A percentile compares a stretch with the other conserved stretches of the same genome.
Conservation (phyloP, 2,113 vertebrate genomes). For the Spermophilus dauricus region DNA sequence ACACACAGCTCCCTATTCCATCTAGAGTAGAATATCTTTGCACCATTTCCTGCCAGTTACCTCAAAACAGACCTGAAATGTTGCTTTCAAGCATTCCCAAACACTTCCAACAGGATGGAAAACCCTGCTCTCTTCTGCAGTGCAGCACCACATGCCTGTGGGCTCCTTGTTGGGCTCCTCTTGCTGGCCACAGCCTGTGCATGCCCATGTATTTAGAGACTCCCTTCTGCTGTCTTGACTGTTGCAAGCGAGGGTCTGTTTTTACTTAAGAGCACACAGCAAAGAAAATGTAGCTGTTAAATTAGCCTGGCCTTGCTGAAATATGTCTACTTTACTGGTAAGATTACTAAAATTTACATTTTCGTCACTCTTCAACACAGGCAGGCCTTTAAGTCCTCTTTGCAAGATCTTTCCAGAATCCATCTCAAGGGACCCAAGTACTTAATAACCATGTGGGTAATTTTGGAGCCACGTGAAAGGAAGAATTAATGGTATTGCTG, state of each 20-base stretch:
- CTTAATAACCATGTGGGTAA: conserved; percentile 27
- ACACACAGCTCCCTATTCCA: not conserved
- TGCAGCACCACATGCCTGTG: conserved; percentile 26
- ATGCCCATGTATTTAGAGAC: not conserved
- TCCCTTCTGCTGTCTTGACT: not conserved
- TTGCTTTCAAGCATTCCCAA: conserved; percentile 16
- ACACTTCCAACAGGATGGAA: not conserved
- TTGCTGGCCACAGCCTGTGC: not conserved
- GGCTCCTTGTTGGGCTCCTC: not conserved
- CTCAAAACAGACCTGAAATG: not conserved
- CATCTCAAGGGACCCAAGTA: conserved; percentile 35
- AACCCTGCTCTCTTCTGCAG: conserved; percentile 2
- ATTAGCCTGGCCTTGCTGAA: conserved; percentile 70
- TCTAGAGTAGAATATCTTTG: conserved; percentile 37
- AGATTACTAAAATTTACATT: conserved; percentile 72
- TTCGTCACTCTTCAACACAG: conserved; percentile 44
- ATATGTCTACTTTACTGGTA: conserved; percentile 43
- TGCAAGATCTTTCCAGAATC: conserved; percentile 52
- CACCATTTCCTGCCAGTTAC: conserved; percentile 21
- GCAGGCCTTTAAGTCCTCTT: conserved; percentile 51
- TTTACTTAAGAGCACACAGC: conserved; percentile 53
- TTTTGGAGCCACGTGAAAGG: not conserved
- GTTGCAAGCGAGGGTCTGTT: conserved; percentile 50
- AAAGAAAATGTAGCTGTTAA: conserved; percentile 64
- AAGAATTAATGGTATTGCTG: not conserved